Base-by-base conservation (phyloP, 37 sponge, comb jelly and placozoan genomes). In the Ianthella basta region DNA sequence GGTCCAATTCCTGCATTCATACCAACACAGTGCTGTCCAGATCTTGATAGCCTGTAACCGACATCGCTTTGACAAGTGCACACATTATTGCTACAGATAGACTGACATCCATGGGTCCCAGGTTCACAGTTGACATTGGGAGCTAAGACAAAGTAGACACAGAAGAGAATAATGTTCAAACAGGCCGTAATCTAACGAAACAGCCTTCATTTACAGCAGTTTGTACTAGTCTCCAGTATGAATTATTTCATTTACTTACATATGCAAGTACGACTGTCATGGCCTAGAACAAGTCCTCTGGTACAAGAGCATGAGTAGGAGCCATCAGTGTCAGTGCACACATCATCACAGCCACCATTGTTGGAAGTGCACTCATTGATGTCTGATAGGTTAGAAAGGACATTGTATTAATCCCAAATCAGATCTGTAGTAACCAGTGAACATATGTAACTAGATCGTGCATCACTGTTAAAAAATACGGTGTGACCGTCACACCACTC, bases 101-200 rank as follows among this genome's bases (percentile, higher is more conserved):
- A 69, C 70, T 69, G 70, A 69, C 70, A 69, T 18, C 70, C 70
- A 69, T 69, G 70, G 27, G 70, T 69, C 34, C 70, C 70, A 32
- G 70, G 70, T 18, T n/a, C 29, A 69, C 70, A 69, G 34, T 30
- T 6, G 1, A 1, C 4, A 4, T 69, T 33, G 6, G 70, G 34
- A 30, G 35, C 70, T 69, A 33, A 44, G 50, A 8, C 8, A 44
- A 8, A 44, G n/a, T n/a, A 44, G 6, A 44, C 50, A 44, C 8
- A 8, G 8, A 44, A 8, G 8, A 44, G 6, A 8, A 8, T 44
- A 44, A n/a, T n/a, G n/a, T n/a, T 44, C 8, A 44, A 44, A 44
- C 50, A 10, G 50, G 8, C 8, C 50, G 8, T n/a, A n/a, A n/a
- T n/a, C n/a, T n/a, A n/a, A n/a, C n/a, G n/a, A n/a, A n/a, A n/a